Evolutionary conservation across 1,140 invertebrate species (phyloP), one percentile per base, ranked within the genome.

Genomic region (Zaprionus taronus): DNA sequence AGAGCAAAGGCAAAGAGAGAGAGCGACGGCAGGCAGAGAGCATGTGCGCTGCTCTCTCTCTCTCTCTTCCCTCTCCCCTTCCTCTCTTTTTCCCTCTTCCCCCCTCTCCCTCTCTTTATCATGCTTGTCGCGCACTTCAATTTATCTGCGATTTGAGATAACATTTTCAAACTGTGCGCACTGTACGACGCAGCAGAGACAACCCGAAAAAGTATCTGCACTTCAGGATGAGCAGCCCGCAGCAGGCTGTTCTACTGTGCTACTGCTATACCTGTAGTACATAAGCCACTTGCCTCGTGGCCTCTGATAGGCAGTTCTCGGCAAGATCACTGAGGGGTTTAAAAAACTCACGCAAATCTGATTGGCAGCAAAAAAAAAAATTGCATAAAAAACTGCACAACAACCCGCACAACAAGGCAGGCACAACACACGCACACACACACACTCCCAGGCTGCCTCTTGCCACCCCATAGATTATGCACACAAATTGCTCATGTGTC

Each of bases 321-420:
- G 7, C 38, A 11, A 12, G 31, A 51, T 36, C 31, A 2, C 1
- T 24, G 6, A 24, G 47, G 44, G 47, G 55, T 41, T 20, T 67
- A 86, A 82, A 85, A 86, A 85, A 79, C 68, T 7, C 24, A 20
- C 31, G 28, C 11, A 14, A 57, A n/a, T 62, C 69, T 77, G 79
- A 86, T 85, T 85, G 83, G 83, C 44, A 15, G 36, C 36, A 51
- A 83, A 85, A 84, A 51, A 83, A 85, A 84, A 84, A 86, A 72
- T 58, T 70, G 67, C 68, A 81, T 56, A 86, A 84, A 86, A 86
- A 86, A 86, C 62, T 72, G 79, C 77, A 86, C 38, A 72, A 51
- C 44, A 77, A 57, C 22, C 53, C 55, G 61, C 34, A 65, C 41
- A 38, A n/a, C 11, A 31, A 4, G 20, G 53, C 22, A 22, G 26